A percentile compares a stretch with the other conserved stretches of the same genome.
These are phyloP conservation scores for Oreohelix idahoensis DNA, from an alignment of 1,140 invertebrate genomes.

Conservation along the genomic window DNA sequence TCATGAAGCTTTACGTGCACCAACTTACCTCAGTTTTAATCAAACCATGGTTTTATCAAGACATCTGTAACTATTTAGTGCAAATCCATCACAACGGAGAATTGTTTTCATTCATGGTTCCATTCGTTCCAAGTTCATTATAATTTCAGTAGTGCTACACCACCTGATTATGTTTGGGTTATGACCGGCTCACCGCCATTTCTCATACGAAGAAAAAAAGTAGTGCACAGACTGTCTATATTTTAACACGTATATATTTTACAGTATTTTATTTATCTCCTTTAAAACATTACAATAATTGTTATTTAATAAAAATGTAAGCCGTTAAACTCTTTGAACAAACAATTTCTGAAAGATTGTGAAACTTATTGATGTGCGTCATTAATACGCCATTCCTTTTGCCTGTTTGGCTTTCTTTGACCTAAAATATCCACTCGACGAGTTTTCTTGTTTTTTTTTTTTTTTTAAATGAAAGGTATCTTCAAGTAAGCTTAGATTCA, in stretches of 20 bases:
- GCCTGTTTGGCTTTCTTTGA: background rate
- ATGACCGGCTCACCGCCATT: conserved; percentile 30
- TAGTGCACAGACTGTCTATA: too few species aligned
- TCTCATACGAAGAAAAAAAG: too few species aligned
- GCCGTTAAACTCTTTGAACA: too few species aligned
- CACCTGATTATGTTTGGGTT: conserved; percentile 71
- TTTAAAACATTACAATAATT: too few species aligned
- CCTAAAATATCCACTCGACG: too few species aligned
- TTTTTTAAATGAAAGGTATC: too few species aligned
- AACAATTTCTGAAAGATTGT: too few species aligned
- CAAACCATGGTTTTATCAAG: conserved; percentile 6
- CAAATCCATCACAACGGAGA: background rate
- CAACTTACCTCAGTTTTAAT: background rate
- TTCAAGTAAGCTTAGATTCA: too few species aligned
- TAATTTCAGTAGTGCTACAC: conserved; percentile 35
- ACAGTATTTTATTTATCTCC: too few species aligned
- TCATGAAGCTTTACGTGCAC: too few species aligned
- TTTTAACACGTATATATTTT: too few species aligned
- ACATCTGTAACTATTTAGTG: background rate
- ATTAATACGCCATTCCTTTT: background rate
- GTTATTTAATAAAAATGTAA: background rate
- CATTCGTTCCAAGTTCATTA: background rate
- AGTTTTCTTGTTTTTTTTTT: too few species aligned
- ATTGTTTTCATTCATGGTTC: background rate
- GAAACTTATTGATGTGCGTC: background rate